Base-by-base conservation (phyloP, 1,140 invertebrate species). In the Cotesia vestalis region DNA sequence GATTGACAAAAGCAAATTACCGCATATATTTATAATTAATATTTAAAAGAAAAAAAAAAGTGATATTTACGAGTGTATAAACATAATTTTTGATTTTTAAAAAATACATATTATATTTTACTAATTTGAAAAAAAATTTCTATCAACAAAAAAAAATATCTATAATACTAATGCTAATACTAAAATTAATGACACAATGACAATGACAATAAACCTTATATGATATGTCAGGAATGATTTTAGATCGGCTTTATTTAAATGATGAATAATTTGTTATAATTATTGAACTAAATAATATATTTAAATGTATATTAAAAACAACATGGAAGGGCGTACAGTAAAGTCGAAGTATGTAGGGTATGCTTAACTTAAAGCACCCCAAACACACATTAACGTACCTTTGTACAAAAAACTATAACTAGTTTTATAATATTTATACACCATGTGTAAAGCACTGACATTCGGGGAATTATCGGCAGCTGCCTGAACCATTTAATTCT, bases 351-450 rank as follows among this genome's bases (percentile, higher is more conserved):
- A 78, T 75, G 70, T 76, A 76, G 64, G 5, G 40, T 8, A 2
- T 59, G 1, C 55, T 73, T 78, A 76, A 75, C 69, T 78, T 71
- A 70, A 72, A 75, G 76, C 77, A 77, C 71, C 62, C 67, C 57
- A 74, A 71, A 52, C 71, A 69, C 34, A 78, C 77, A 75, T 77
- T 27, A 27, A 75, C 40, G 40, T 79, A 81, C 71, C 76, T 82
- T 83, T 83, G 79, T 84, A 82, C 80, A 84, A 84, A 84, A 46
- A 84, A 79, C 76, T 80, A 84, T 81, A 80, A 79, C 75, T 83
- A 84, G 77, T 77, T 81, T 79, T 70, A 74, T 79, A 79, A 79
- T 79, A 72, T 79, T 72, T 74, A 75, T 78, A 77, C 77, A 81
- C 75, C 77, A 81, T 77, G 77, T 73, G 73, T 46, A 73, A 79